A percentile compares a stretch with the other conserved stretches of the same genome.
phyloP scores from a whole-genome alignment of 2,113 vertebrate species.

The Peucedramus taeniatus region DNA sequence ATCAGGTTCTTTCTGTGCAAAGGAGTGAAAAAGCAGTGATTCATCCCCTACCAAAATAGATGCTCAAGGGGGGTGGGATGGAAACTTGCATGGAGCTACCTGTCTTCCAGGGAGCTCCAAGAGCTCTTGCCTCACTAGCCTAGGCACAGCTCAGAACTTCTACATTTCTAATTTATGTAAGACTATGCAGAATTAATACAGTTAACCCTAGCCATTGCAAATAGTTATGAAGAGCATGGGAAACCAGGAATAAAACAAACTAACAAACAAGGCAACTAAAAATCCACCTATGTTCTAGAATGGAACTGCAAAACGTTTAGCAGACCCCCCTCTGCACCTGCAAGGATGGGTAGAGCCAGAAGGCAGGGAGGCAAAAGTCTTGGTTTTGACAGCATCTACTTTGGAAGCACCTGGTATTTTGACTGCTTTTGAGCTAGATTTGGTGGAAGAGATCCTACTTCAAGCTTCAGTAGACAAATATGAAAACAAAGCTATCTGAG shows the following conservation, averaged over 20 bases:
- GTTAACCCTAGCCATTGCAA: background rate
- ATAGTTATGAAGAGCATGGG: background rate
- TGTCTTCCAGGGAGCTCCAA: background rate
- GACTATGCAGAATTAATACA: background rate
- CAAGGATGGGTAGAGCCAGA: background rate
- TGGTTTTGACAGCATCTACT: background rate
- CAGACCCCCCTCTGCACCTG: background rate
- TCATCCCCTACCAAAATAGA: background rate
- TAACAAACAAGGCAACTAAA: background rate
- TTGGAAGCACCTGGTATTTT: background rate
- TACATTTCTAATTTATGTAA: background rate
- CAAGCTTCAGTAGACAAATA: background rate
- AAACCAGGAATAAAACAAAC: background rate
- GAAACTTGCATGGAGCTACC: background rate
- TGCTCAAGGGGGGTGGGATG: background rate
- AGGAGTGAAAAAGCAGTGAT: background rate
- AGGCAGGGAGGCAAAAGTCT: background rate
- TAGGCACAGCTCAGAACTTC: background rate
- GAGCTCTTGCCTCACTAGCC: background rate
- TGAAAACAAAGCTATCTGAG: background rate
- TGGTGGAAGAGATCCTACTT: background rate
- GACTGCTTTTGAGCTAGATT: background rate
- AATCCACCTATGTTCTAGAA: background rate
- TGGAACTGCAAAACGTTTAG: background rate
- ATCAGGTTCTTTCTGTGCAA: background rate